Conservation (phyloP, 1,140 invertebrate genomes). For the Paracyclopina nana region DNA sequence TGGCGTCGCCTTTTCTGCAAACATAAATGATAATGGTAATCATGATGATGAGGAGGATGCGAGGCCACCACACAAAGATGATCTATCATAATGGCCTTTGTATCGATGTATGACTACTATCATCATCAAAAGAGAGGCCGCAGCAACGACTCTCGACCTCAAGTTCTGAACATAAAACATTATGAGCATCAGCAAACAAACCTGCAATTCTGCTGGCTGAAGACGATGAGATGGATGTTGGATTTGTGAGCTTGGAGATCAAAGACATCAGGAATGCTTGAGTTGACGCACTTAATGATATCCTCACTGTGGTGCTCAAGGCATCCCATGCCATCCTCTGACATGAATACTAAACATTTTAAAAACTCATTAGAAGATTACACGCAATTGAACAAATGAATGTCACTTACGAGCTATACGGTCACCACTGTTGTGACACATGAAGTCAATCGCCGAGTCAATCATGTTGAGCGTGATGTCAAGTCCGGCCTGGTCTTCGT, state of each 20-base stretch:
- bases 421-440: slow-evolving; percentile 1
- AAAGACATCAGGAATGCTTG: background rate
- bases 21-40: background rate
- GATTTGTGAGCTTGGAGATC: background rate
- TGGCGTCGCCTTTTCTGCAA: background rate
- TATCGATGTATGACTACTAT: too few relatives aligned
- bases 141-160: too few relatives aligned
- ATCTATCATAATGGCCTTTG: too few relatives aligned
- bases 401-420: slow-evolving; percentile 1
- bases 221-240: background rate
- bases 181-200: too few relatives aligned
- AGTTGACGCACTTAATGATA: background rate
- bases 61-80: too few relatives aligned
- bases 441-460: background rate
- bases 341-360: background rate
- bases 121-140: too few relatives aligned
- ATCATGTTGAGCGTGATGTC: slow-evolving; percentile 10
- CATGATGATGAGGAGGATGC: too few relatives aligned
- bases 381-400: background rate
- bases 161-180: too few relatives aligned
- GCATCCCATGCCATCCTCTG: slow-evolving; percentile 1
- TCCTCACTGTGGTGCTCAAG: background rate
- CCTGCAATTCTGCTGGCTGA: background rate
- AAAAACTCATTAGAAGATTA: background rate
- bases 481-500: background rate